A percentile compares a stretch with the other conserved stretches of the same genome.
phyloP scores from a whole-genome alignment of 2,888 invertebrate genomes.

The Caenorhabditis uteleia region DNA sequence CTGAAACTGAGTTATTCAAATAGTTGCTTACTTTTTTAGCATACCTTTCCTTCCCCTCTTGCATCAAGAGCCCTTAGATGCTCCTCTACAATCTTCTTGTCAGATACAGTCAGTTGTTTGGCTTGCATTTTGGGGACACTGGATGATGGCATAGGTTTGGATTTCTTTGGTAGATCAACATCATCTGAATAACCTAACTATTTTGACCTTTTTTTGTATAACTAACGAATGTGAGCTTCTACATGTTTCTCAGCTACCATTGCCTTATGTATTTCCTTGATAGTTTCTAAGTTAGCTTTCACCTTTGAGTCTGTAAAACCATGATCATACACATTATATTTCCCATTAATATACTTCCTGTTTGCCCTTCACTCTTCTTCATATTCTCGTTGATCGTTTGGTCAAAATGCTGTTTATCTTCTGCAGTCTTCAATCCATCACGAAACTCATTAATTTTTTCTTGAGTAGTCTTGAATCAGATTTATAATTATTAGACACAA shows the following conservation, averaged over 20 bases:
- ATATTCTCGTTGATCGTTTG: conserved; percentile 35
- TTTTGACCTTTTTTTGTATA: not conserved
- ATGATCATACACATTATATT: not conserved
- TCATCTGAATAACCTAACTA: conserved; percentile 13
- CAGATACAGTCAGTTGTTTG: conserved; percentile 29
- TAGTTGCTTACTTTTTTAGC: not conserved
- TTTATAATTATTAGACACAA: not conserved
- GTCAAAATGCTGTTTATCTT: conserved; percentile 34
- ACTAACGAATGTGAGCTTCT: conserved; percentile 30
- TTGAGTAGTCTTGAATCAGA: conserved; percentile 33
- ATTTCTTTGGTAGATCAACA: conserved; percentile 19
- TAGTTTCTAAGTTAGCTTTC: conserved; percentile 31
- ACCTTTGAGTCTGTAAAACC: conserved; percentile 17
- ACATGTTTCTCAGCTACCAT: conserved; percentile 39
- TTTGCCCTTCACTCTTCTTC: conserved; percentile 33
- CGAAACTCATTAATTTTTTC: conserved; percentile 35
- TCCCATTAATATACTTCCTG: conserved; percentile 9
- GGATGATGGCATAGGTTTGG: conserved; percentile 40
- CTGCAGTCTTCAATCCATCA: conserved; percentile 26
- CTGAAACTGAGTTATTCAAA: not conserved
- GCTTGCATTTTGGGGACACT: conserved; percentile 39
- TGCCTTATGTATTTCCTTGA: conserved; percentile 38
- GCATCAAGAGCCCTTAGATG: conserved; percentile 29
- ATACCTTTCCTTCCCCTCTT: conserved; percentile 16
- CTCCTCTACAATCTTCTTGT: conserved; percentile 37